Conservation (phyloP, 2,888 invertebrate genomes). For the Hemithea aestivaria region DNA sequence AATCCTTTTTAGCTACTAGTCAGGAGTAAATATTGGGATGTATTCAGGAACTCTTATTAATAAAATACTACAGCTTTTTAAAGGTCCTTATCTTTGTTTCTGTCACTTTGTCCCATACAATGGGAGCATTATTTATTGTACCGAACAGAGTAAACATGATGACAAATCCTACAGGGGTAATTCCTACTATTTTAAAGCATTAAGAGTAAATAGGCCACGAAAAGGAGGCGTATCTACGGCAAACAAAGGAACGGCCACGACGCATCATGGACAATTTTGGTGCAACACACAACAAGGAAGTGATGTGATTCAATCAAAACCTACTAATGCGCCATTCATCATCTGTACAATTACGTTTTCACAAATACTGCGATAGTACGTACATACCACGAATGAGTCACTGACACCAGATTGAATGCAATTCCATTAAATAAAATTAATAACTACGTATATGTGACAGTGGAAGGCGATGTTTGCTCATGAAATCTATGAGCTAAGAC, state of each 20-base stretch:
- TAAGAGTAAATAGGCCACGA: slow-evolving; percentile 28
- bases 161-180: slow-evolving; percentile 32
- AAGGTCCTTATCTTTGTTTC: no score
- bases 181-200: no score
- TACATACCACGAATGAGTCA: slow-evolving; percentile 69
- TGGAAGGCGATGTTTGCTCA: slow-evolving; percentile 8
- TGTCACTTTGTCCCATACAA: no score
- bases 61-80: no score
- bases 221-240: slow-evolving; percentile 51
- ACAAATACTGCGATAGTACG: slow-evolving; percentile 54
- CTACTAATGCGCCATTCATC: slow-evolving; percentile 60
- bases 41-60: no score
- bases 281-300: slow-evolving; percentile 31
- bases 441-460: slow-evolving; percentile 1
- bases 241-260: slow-evolving; percentile 40
- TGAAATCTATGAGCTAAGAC: slow-evolving; percentile 38
- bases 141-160: no score
- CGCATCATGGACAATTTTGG: not conserved
- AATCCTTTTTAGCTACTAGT: no score
- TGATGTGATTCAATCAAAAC: slow-evolving; percentile 38
- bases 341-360: slow-evolving; percentile 56
- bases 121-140: no score
- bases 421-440: slow-evolving; percentile 19
- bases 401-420: slow-evolving; percentile 55
- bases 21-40: no score